These are phyloP conservation scores for Willowsia nigromaculata DNA, from an alignment of 2,888 invertebrate species.

Conservation along the genomic window DNA sequence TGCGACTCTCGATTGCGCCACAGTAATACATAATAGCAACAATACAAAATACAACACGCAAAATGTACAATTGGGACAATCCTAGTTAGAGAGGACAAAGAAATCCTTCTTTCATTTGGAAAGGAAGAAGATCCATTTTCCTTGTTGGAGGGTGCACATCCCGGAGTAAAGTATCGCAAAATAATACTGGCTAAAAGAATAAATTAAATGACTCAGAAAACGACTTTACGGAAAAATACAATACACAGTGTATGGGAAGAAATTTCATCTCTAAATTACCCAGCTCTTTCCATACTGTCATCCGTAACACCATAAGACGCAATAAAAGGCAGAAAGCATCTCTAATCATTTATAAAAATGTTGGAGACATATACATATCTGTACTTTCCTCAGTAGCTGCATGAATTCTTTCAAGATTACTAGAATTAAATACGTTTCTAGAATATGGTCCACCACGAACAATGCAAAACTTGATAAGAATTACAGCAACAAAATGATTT, in stretches of 20 bases:
- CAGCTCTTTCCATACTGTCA: slow-evolving; percentile 33
- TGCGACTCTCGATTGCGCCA: too few species aligned
- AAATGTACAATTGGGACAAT: slow-evolving; percentile 40
- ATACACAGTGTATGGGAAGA: slow-evolving; percentile 12
- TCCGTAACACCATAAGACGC: slow-evolving; percentile 1
- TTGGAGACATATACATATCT: too few species aligned
- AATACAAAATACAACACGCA: neutral
- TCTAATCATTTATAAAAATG: neutral
- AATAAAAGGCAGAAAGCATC: neutral
- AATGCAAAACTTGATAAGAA: too few species aligned
- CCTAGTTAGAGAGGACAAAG: slow-evolving; percentile 17
- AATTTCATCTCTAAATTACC: slow-evolving; percentile 60
- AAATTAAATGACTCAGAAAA: slow-evolving; percentile 71
- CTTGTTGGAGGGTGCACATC: neutral
- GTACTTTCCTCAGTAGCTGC: too few species aligned
- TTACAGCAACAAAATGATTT: too few species aligned
- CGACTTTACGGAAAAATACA: slow-evolving; percentile 68
- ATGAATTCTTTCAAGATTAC: too few species aligned
- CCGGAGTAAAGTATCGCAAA: slow-evolving; percentile 22
- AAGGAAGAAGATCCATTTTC: neutral
- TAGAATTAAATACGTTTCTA: too few species aligned
- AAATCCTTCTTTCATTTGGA: slow-evolving; percentile 16
- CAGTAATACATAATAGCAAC: neutral
- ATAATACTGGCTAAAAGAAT: slow-evolving; percentile 53
- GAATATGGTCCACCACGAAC: too few species aligned